Evolutionary conservation across 2,797 vertebrate genomes (phyloP).

Genomic region (Buceros bicornis): DNA sequence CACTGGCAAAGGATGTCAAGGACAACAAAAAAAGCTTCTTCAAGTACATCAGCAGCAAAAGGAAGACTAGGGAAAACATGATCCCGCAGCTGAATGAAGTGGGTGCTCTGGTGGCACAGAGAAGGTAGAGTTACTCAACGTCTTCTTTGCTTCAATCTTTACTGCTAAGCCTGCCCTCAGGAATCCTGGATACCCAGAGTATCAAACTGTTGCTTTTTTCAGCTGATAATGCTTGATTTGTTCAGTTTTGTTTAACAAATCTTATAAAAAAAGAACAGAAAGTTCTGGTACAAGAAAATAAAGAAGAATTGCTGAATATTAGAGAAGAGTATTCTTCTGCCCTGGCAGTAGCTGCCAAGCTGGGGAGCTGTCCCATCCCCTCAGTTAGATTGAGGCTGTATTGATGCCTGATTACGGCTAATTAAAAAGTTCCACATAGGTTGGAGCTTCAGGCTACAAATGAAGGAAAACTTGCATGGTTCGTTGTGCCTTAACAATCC

Average conservation of each 20-base stretch:
- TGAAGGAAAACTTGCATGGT: neutral
- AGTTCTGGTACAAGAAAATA: neutral
- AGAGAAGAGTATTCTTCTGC: neutral
- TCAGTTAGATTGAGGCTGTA: neutral
- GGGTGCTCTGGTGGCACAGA: too few species aligned
- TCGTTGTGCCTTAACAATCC: neutral
- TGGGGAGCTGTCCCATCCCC: neutral
- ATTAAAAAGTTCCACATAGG: neutral
- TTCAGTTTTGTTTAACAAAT: neutral
- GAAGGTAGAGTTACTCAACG: too few species aligned
- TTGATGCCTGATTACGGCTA: neutral
- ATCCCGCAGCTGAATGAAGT: too few species aligned
- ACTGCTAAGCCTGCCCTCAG: too few species aligned
- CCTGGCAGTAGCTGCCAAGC: neutral
- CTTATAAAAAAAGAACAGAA: neutral
- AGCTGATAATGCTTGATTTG: neutral
- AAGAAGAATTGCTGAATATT: neutral
- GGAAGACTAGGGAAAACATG: too few species aligned
- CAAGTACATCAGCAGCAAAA: too few species aligned
- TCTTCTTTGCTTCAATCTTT: too few species aligned
- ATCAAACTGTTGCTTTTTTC: neutral
- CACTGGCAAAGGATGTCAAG: too few species aligned
- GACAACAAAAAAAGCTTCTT: too few species aligned
- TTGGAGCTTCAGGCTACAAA: neutral
- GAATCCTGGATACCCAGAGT: neutral